Base-by-base conservation (phyloP, 2,797 vertebrate genomes). In the Anabacerthia variegaticeps region DNA sequence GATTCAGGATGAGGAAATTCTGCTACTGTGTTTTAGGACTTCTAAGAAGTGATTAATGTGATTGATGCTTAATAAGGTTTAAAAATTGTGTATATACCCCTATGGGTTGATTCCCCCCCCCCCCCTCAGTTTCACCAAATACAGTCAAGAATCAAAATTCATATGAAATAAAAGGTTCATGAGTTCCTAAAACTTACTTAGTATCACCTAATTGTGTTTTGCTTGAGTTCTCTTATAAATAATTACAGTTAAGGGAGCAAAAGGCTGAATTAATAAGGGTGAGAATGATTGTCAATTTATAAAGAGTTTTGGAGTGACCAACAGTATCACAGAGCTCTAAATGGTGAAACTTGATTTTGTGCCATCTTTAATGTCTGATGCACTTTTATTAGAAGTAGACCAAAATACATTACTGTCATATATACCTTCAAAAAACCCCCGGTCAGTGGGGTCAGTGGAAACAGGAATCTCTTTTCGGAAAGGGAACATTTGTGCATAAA, bases 21-120 rank as follows among this genome's bases (percentile, higher is more conserved):
- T 81, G 49, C 55, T 82, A 9, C 41, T 48, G 0, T 58, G 4
- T 77, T 88, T 88, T 48, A 86, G 36, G 24, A 59, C 30, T 86
- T 85, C 28, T 71, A 63, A 3, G 17, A 77, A 74, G 15, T 59
- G 28, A 24, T 5, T 48, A 5, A 22, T 63, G 6, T 55, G 26
- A 24, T 5, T 48, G 6, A 22, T 63, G 5, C 11, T 85, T 72
- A 58, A 23, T 49, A 61, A 77, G 17, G 7, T 22, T 43, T 52
- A 30, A 71, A 44, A 69, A 58, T 54, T 67, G 12, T 27, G 34
- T 24, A 20, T 3, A 7, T 15, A 39, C 30, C 12, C 3, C 8
- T 23, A 1, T 46, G 52, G 6, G 6, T 39, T 26, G 4, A 32
- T 4, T 0, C 10, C 10, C 43, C 44, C 44, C 43, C 43, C 43